Evolutionary conservation across 2,888 invertebrate species (phyloP).

Genomic region (Drosophila eohydei): DNA sequence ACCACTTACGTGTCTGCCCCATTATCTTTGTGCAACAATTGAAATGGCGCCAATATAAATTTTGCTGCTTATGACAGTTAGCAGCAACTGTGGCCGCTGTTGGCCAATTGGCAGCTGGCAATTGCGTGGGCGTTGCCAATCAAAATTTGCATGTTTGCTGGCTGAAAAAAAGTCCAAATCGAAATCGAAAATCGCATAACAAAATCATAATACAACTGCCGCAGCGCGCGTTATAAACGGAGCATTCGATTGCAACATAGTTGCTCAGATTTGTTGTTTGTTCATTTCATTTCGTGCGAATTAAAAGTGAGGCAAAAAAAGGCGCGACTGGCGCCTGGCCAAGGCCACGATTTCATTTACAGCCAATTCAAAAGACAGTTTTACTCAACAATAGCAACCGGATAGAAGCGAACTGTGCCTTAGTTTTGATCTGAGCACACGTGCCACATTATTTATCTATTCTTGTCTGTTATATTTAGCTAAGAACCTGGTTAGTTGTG

Average conservation of each 20-base stretch:
- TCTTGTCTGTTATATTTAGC: neutral
- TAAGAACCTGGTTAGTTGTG: conserved; percentile 39
- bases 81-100: conserved; percentile 22
- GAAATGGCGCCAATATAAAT: conserved; percentile 70
- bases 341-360: conserved; percentile 66
- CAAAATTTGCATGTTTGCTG: conserved; percentile 67
- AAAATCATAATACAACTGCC: conserved; percentile 62
- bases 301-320: conserved; percentile 63
- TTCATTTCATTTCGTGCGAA: conserved; percentile 62
- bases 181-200: conserved; percentile 51
- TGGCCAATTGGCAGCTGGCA: conserved; percentile 16
- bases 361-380: conserved; percentile 60
- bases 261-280: conserved; percentile 6
- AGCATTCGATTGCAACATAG: conserved; percentile 55
- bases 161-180: conserved; percentile 48
- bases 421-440: conserved; percentile 53
- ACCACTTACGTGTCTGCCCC: conserved; percentile 57
- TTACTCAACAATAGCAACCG: conserved; percentile 29
- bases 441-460: conserved; percentile 55
- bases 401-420: conserved; percentile 20
- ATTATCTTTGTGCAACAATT: conserved; percentile 51
- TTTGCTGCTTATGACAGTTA: conserved; percentile 65
- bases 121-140: conserved; percentile 72
- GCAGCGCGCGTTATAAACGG: conserved; percentile 59
- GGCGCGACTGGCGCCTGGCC: conserved; percentile 58